Conservation (phyloP, 1,140 invertebrate genomes). For the Proctacanthus coquilletti region DNA sequence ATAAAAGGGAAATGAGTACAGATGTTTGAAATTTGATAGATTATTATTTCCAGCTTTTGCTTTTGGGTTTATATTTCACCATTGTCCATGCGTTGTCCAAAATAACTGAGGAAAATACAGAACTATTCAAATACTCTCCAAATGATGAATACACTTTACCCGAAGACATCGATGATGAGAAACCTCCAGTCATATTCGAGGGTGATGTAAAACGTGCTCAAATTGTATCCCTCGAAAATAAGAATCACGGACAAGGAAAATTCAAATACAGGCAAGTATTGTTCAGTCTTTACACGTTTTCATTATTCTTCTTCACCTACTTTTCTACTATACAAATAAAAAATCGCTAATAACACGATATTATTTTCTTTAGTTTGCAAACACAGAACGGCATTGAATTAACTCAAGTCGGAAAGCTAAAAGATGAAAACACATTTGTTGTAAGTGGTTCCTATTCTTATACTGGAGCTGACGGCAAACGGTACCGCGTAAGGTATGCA, state of each 20-base stretch:
- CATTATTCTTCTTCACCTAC: too few species aligned
- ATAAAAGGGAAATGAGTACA: too few species aligned
- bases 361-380: constrained; percentile 18
- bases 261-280: constrained; percentile 24
- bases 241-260: constrained; percentile 21
- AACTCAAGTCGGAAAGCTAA: constrained; percentile 26
- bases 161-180: constrained; percentile 28
- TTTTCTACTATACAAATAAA: background rate
- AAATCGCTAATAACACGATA: background rate
- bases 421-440: constrained; percentile 31
- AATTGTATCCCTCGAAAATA: constrained; percentile 20
- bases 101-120: too few species aligned
- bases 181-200: constrained; percentile 21
- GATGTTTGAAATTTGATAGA: too few species aligned
- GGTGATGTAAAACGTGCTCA: constrained; percentile 28
- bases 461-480: constrained; percentile 41
- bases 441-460: constrained; percentile 46
- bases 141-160: constrained; percentile 25
- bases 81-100: too few species aligned
- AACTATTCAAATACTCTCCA: constrained; percentile 27
- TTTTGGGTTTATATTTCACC: too few species aligned
- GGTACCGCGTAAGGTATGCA: constrained; percentile 31
- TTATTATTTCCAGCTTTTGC: too few species aligned
- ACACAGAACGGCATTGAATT: constrained; percentile 29
- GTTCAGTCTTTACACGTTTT: too few species aligned